Conservation (phyloP, 1,140 invertebrate species). For the Adoxophyes honmai region DNA sequence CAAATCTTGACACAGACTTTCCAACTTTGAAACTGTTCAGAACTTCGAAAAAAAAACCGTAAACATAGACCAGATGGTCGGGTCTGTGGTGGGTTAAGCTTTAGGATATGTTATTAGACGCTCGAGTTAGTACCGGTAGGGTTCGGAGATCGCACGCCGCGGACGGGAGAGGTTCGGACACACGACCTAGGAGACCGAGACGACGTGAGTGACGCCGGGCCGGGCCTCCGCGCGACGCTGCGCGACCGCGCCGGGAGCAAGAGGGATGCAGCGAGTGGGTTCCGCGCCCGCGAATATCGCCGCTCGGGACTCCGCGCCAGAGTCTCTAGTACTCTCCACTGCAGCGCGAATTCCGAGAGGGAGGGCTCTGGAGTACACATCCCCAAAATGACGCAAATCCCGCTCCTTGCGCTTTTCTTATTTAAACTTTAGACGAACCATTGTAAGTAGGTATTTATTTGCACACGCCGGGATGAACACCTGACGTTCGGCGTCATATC, state of each 20-base stretch:
- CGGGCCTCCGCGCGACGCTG: slow-evolving; percentile 37
- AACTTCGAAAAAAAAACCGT: slow-evolving; percentile 23
- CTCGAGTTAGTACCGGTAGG: slow-evolving; percentile 56
- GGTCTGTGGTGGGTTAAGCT: slow-evolving; percentile 21
- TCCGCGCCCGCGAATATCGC: slow-evolving; percentile 64
- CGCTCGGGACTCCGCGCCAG: slow-evolving; percentile 63
- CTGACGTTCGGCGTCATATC: slow-evolving; percentile 73
- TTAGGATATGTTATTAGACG: slow-evolving; percentile 33
- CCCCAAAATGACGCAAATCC: slow-evolving; percentile 42
- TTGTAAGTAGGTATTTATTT: slow-evolving; percentile 44
- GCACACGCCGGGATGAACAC: slow-evolving; percentile 57
- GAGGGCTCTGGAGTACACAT: slow-evolving; percentile 48
- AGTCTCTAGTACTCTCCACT: slow-evolving; percentile 68
- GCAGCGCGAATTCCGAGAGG: slow-evolving; percentile 60
- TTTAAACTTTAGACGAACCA: slow-evolving; percentile 33
- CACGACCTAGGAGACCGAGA: slow-evolving; percentile 63
- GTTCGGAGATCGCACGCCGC: slow-evolving; percentile 65
- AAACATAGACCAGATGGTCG: slow-evolving; percentile 24
- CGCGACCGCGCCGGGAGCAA: slow-evolving; percentile 60
- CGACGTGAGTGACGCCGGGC: slow-evolving; percentile 68
- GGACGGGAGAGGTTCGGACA: slow-evolving; percentile 70
- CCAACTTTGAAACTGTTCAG: slow-evolving; percentile 7
- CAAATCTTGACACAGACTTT: slow-evolving; percentile 23
- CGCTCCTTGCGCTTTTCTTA: slow-evolving; percentile 20
- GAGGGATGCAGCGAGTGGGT: slow-evolving; percentile 66